Base-by-base conservation (phyloP, 2,888 invertebrate genomes). In the Altica lythri region DNA sequence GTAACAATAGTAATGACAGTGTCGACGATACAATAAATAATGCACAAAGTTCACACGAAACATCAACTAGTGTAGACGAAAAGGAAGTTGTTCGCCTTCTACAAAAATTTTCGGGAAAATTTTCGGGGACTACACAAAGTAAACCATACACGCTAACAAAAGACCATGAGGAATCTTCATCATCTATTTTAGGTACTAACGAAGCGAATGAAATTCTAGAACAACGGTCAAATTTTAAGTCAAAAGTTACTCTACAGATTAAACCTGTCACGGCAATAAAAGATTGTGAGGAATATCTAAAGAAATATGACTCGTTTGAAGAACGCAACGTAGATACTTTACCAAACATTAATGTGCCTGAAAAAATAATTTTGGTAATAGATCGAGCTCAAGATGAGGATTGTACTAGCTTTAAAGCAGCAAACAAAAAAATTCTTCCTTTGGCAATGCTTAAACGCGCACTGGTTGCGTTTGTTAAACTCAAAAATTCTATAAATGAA, bases 371-470 rank as follows among this genome's bases (percentile, higher is more conserved):
- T 16, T 74, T 87, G 46, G 83, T 86, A 54, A 73, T 87, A 53
- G 87, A 88, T 70, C 74, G 83, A 8, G 82, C 82, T 40, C 78
- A 79, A 62, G 84, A 85, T 64, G 79, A 79, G 53, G 76, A 80
- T 49, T 80, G 74, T 55, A 81, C 83, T 0, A 70, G 80, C 2
- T 86, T 80, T 63, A 72, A 74, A 59, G 68, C 83, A 0, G 79
- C 78, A 1, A 81, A 82, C 65, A 83, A 82, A 1, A 79, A 80
- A 2, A 82, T 79, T 55, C 74, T 80, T 8, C 80, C 84, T 0
- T 72, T 86, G 6, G 79, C 79, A 57, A 85, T 86, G 83, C 74
- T 86, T 51, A 86, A 84, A 72, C 77, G 83, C 44, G 80, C 82
- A 1, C 67, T 86, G 1, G 82, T 83, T 59, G 80, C 84, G 62